Evolutionary conservation across 2,888 invertebrate genomes (phyloP).

Genomic region (Sphecodes monilicornis): DNA sequence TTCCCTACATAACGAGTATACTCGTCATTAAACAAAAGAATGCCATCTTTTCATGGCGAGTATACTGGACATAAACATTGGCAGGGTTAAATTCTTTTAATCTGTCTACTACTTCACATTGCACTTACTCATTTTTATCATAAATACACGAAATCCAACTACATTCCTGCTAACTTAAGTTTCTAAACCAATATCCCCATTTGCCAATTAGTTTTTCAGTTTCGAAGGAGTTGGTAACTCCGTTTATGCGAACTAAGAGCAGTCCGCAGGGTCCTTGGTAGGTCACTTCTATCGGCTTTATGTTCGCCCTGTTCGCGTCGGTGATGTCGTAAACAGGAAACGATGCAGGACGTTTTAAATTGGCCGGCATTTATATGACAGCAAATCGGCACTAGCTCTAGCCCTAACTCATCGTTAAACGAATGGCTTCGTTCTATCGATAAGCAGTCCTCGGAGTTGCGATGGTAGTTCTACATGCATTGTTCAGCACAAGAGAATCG

Average conservation of each 20-base stretch:
- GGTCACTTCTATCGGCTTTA: conserved; percentile 11
- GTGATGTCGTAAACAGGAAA: conserved; percentile 63
- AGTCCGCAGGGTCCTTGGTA: background rate
- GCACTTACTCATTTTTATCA: too few relatives aligned
- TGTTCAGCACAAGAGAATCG: conserved; percentile 48
- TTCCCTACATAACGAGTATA: too few relatives aligned
- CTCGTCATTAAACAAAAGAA: too few relatives aligned
- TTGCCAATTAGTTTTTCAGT: background rate
- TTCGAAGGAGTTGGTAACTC: background rate
- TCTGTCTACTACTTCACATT: too few relatives aligned
- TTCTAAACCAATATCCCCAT: background rate
- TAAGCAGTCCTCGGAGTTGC: conserved; percentile 38
- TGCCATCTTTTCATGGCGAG: too few relatives aligned
- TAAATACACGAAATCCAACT: too few relatives aligned
- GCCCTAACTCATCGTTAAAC: conserved; percentile 49
- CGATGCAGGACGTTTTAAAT: conserved; percentile 64
- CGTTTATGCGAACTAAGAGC: background rate
- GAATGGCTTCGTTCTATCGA: conserved; percentile 56
- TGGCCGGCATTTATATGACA: conserved; percentile 58
- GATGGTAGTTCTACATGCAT: conserved; percentile 38
- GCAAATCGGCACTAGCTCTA: conserved; percentile 55
- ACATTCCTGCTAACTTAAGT: too few relatives aligned
- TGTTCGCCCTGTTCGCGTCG: conserved; percentile 24
- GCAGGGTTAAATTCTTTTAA: too few relatives aligned
- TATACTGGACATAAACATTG: too few relatives aligned